Evolutionary conservation across 1,140 invertebrate genomes (phyloP), one percentile per base, ranked within the genome.

Genomic region (Trichoplusia ni): DNA sequence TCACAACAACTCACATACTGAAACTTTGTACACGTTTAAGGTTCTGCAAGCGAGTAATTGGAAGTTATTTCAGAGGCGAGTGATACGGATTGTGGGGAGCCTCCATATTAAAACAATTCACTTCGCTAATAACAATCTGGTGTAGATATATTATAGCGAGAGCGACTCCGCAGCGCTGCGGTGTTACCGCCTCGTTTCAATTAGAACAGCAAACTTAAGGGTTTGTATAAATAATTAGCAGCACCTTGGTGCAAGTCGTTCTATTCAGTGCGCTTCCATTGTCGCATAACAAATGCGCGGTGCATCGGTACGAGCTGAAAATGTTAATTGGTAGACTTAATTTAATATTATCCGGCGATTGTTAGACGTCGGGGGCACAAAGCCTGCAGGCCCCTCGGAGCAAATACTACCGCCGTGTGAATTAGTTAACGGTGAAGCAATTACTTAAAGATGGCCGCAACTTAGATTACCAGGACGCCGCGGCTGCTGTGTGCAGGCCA

Each of bases 381-480:
- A 19, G 54, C 54, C 38, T 40, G 54, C 35, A 29, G 54, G 37
- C 40, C 25, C 31, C 25, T 14, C 25, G 11, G 27, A 44, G 38
- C 40, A 31, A 42, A 59, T 33, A 73, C 51, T n/a, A 63, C 62
- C 53, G 51, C 42, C 40, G 23, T 61, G 67, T 71, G 67, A 71
- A 73, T 69, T 35, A 73, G 65, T 64, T 70, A 76, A 69, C 59
- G 63, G 53, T 46, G 56, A 70, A 69, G 47, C 67, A 73, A 73
- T 73, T 76, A 71, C 71, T 70, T 25, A 49, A 38, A 65, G 60
- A 56, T 49, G 13, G 13, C 54, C 33, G 44, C 67, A 76, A 73
- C 73, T 73, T 76, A 71, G 71, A 76, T 76, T 73, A 71, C 71
- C 73, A 31, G 67, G 58, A n/a, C n/a, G n/a, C 40, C 67, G 62